Conservation (phyloP, 2,113 vertebrate genomes). For the Grallaria varia region DNA sequence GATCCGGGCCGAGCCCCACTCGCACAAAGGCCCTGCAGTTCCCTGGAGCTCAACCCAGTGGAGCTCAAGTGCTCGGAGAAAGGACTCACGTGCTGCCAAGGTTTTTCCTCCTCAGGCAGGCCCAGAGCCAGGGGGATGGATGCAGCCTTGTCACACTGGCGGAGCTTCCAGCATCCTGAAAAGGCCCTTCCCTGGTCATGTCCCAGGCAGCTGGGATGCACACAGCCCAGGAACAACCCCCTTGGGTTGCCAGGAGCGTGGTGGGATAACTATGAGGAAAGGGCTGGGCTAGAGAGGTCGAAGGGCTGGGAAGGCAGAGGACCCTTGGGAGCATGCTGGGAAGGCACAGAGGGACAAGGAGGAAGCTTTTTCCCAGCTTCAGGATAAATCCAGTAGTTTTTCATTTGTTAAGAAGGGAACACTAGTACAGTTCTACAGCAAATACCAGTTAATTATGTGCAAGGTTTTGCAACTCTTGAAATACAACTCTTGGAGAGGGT, state of each 20-base stretch:
- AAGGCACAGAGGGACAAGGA: not conserved
- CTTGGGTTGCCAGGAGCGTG: not conserved
- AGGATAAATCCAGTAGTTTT: not conserved
- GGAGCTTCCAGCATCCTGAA: not conserved
- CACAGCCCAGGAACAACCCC: accelerated
- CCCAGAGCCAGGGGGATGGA: not conserved
- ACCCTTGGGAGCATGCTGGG: not conserved
- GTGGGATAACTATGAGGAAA: not conserved
- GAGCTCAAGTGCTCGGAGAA: conserved; percentile 6
- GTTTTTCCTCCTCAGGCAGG: not conserved
- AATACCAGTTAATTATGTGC: conserved; percentile 45
- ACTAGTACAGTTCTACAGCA: not conserved
- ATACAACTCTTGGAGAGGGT: conserved; percentile 34
- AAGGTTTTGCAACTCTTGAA: conserved; percentile 50
- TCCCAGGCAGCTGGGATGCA: not conserved
- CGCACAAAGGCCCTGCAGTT: not conserved
- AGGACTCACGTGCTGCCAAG: not conserved
- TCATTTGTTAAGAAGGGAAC: not conserved
- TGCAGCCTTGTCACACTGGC: not conserved
- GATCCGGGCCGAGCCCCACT: not conserved
- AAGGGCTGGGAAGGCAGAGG: not conserved
- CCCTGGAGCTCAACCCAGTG: not conserved
- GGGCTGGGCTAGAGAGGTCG: not conserved
- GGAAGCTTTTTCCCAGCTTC: not conserved
- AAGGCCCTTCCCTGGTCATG: not conserved